Evolutionary conservation across 2,113 vertebrate genomes (phyloP).

Genomic region (Synodontis membranacea): DNA sequence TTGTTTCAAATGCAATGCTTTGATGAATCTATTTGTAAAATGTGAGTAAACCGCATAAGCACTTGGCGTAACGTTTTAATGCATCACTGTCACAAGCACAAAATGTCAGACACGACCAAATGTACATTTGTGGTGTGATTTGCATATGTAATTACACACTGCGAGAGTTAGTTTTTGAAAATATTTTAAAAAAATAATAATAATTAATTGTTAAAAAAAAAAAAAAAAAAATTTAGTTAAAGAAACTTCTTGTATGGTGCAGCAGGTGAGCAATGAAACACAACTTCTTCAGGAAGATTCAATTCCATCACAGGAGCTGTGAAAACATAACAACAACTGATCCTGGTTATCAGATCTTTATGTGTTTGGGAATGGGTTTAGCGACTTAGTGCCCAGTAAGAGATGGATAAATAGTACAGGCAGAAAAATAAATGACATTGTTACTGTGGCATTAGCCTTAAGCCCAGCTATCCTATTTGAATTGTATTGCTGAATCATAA

Average conservation of each 20-base stretch:
- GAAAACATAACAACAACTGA: conserved; percentile 32
- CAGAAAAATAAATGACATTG: conserved; percentile 98
- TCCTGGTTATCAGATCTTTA: conserved; percentile 75
- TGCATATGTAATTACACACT: conserved; percentile 25
- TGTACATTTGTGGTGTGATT: conserved; percentile 52
- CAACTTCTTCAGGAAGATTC: conserved; percentile 29
- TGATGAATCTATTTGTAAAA: conserved; percentile 62
- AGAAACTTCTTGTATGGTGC: conserved; percentile 22
- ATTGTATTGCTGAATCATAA: conserved; percentile 93
- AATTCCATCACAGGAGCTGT: conserved; percentile 47
- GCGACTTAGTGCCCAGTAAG: conserved; percentile 82
- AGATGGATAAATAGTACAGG: conserved; percentile 86
- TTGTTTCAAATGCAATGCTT: conserved; percentile 34
- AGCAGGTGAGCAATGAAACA: neutral
- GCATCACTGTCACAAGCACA: conserved; percentile 63
- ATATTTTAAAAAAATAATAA: conserved; percentile 12
- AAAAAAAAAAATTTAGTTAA: conserved; percentile 13
- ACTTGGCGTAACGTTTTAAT: conserved; percentile 66
- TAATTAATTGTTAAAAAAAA: neutral
- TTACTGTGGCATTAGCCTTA: conserved; percentile 94
- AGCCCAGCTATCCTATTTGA: conserved; percentile 86
- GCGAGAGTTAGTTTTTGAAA: neutral
- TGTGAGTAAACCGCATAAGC: conserved; percentile 68
- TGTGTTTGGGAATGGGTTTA: conserved; percentile 91
- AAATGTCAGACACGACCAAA: conserved; percentile 65